Conservation (phyloP, 2,797 vertebrate species). For the Chelon labrosus region DNA sequence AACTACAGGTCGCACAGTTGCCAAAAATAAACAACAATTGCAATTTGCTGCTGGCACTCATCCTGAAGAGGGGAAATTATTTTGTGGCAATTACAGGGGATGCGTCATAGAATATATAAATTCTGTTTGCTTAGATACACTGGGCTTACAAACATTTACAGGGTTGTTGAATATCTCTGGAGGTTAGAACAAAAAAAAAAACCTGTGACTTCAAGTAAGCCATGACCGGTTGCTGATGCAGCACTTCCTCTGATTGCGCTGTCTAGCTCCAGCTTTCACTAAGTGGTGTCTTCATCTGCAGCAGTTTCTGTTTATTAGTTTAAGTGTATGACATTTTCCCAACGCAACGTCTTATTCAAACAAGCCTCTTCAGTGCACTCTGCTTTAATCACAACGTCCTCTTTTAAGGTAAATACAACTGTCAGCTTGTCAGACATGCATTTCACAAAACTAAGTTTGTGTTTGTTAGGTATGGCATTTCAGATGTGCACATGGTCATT, state of each 20-base stretch:
- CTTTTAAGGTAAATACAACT: conserved; percentile 74
- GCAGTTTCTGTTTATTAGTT: conserved; percentile 80
- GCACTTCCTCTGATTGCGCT: conserved; percentile 55
- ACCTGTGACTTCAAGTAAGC: conserved; percentile 21
- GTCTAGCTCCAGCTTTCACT: conserved; percentile 34
- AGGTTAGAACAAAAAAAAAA: conserved; percentile 3
- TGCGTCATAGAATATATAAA: conserved; percentile 31
- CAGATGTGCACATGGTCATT: conserved; percentile 34
- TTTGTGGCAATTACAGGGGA: conserved; percentile 27
- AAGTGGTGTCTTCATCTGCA: conserved; percentile 64
- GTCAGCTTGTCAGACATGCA: conserved; percentile 64
- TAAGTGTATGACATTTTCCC: conserved; percentile 77
- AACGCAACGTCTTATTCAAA: conserved; percentile 76
- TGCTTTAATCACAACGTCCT: conserved; percentile 74
- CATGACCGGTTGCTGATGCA: conserved; percentile 52
- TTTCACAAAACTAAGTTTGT: conserved; percentile 60
- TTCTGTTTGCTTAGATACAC: conserved; percentile 54
- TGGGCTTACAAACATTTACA: conserved; percentile 48
- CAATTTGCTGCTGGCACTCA: conserved; percentile 18
- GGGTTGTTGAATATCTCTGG: conserved; percentile 8
- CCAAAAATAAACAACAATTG: conserved; percentile 25
- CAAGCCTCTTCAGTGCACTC: conserved; percentile 64
- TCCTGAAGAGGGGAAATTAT: conserved; percentile 27
- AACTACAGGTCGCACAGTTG: conserved; percentile 1
- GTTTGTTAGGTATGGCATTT: conserved; percentile 59